Conservation (phyloP, 2,797 vertebrate species). For the Sebastes alutus region DNA sequence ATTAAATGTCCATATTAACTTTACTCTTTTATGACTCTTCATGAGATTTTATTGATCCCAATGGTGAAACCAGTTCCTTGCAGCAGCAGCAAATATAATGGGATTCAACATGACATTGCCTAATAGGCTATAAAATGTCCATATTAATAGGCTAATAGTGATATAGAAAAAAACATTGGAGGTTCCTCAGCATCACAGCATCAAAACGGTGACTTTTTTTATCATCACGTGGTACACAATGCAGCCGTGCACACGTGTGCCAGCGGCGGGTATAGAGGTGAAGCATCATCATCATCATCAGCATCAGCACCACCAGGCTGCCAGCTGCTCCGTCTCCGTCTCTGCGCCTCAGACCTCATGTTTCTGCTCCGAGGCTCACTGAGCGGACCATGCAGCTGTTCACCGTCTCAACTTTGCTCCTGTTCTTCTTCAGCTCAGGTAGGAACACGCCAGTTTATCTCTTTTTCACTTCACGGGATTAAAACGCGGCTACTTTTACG, state of each 20-base stretch:
- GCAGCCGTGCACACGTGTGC: not conserved
- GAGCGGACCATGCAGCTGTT: constrained; percentile 87
- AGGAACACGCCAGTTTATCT: constrained; percentile 32
- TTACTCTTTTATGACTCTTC: not conserved
- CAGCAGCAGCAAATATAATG: not conserved
- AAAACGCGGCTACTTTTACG: not conserved
- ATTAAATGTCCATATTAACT: too few relatives aligned
- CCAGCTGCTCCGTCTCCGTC: not conserved
- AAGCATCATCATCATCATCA: not conserved
- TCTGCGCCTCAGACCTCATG: constrained; percentile 51
- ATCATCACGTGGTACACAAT: constrained; percentile 15
- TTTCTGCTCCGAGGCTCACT: constrained; percentile 44
- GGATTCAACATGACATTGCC: not conserved
- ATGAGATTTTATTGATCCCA: not conserved
- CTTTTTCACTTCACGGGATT: not conserved
- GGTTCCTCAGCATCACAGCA: not conserved
- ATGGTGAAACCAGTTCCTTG: not conserved
- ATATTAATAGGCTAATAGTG: not conserved
- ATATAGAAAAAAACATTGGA: not conserved
- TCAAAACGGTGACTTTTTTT: not conserved
- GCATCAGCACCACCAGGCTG: constrained; percentile 7
- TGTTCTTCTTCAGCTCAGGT: constrained; percentile 87
- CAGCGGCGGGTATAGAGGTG: constrained; percentile 11
- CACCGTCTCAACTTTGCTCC: constrained; percentile 86
- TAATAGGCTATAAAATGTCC: too few relatives aligned